phyloP scores from a whole-genome alignment of 2,888 invertebrate species.

The Drosophila cognata region DNA sequence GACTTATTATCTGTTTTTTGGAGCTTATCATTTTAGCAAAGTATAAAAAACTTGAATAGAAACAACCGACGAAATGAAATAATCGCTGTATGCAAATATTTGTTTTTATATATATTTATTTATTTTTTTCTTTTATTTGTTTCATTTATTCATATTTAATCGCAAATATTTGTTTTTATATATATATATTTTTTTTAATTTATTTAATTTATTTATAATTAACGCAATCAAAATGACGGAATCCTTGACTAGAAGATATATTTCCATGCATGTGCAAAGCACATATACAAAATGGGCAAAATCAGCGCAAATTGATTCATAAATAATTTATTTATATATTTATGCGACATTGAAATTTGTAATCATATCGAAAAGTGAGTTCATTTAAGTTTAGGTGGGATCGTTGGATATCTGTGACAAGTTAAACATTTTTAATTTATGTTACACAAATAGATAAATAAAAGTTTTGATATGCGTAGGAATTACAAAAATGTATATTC shows the following conservation, averaged over 20 bases:
- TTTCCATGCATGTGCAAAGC: no score
- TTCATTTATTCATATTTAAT: no score
- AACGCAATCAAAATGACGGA: no score
- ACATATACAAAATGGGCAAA: background rate
- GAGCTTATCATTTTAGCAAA: background rate
- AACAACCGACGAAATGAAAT: background rate
- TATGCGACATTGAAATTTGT: background rate
- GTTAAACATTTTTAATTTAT: background rate
- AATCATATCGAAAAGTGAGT: background rate
- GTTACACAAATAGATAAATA: background rate
- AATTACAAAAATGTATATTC: background rate
- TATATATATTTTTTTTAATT: no score
- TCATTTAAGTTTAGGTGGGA: background rate
- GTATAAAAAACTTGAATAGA: background rate
- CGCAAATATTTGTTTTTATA: no score
- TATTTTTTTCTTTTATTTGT: background rate
- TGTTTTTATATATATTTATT: no score
- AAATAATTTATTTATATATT: background rate
- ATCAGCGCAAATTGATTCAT: background rate
- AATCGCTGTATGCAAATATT: background rate
- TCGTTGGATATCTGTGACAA: background rate
- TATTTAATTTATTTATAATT: no score
- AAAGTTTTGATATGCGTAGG: background rate
- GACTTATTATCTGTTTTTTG: background rate
- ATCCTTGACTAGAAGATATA: background rate